Percentiles rank a stretch among this genome's conserved stretches.
Evolutionary conservation across 2,113 vertebrate genomes (phyloP).

Genomic region (Dinomys branickii): DNA sequence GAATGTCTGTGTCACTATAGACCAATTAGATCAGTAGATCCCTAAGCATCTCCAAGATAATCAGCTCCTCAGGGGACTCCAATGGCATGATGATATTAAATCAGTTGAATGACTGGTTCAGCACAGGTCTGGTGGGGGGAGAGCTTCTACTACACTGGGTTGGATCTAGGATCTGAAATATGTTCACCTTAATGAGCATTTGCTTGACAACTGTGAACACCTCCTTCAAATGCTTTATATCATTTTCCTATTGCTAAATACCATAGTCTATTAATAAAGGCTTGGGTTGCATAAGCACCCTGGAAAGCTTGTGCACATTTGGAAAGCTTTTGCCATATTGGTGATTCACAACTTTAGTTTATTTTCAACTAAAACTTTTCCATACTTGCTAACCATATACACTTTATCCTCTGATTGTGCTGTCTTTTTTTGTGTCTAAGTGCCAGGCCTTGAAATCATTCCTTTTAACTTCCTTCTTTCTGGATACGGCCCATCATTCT

Average conservation of each 20-base stretch:
- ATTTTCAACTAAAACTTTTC: conserved; percentile 70
- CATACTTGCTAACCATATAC: conserved; percentile 36
- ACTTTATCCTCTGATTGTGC: conserved; percentile 43
- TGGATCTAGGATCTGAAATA: conserved; percentile 31
- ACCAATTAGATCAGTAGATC: not conserved
- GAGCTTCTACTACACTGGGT: not conserved
- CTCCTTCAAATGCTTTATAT: conserved; percentile 44
- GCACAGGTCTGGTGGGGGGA: not conserved
- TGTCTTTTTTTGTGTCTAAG: conserved; percentile 42
- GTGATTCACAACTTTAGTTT: conserved; percentile 71
- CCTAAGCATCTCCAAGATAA: not conserved
- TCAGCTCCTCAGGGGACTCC: not conserved
- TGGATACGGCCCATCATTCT: conserved; percentile 42
- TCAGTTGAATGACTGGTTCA: not conserved
- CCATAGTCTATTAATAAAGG: conserved; percentile 70
- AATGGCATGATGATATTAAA: not conserved
- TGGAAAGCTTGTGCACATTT: conserved; percentile 56
- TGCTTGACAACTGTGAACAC: conserved; percentile 51
- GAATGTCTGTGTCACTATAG: not conserved
- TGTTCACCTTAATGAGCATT: conserved; percentile 45
- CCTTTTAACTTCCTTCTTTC: conserved; percentile 60
- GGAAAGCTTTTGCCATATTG: conserved; percentile 59
- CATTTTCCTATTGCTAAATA: conserved; percentile 67
- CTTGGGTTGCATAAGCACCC: conserved; percentile 61
- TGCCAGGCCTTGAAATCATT: conserved; percentile 40